Evolutionary conservation across 2,113 vertebrate species (phyloP), one percentile per base, ranked within the genome.

Genomic region (Danio rerio): DNA sequence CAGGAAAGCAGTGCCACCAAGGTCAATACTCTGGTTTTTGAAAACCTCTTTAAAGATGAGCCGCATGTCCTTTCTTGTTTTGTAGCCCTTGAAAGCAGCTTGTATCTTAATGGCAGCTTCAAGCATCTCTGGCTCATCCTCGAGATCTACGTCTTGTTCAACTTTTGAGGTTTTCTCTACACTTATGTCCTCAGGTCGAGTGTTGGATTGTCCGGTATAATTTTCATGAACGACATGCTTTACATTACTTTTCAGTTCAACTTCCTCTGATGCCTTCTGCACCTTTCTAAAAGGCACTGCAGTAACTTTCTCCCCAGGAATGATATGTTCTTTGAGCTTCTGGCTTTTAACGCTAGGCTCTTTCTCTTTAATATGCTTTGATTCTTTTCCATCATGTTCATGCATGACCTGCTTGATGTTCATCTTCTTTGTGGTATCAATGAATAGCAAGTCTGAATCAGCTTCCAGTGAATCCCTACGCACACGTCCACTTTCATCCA

Each of bases 61-160:
- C 9, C 93, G 95, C 89, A 98, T 95, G 80, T 96, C 96, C 86
- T 95, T 98, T 16, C 96, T 93, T 6, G 95, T 91, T 90, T 96
- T 97, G 82, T 96, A 98, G 52, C 96, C 96, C 87, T 98, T 98
- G 86, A 99, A 99, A 5, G 96, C 96, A 0, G 96, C 96, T 89
- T 99, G 98, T 84, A 99, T 98, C 90, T 96, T 98, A 79, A 97
- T 90, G 0, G 96, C 97, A 0, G 96, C 96, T 42, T 95, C 93
- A 75, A 92, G 91, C 81, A 95, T 89, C 90, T 96, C 90, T 21
- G 94, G 91, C 72, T 96, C 94, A 50, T 91, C 90, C 9, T 90
- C 87, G 49, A 76, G 6, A 43, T 50, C 81, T 13, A 88, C 50
- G 15, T 89, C 82, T 80, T 49, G 53, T 9, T 80, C 81, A 0